Base-by-base conservation (phyloP, 2,797 vertebrate species). In the Allobates femoralis region DNA sequence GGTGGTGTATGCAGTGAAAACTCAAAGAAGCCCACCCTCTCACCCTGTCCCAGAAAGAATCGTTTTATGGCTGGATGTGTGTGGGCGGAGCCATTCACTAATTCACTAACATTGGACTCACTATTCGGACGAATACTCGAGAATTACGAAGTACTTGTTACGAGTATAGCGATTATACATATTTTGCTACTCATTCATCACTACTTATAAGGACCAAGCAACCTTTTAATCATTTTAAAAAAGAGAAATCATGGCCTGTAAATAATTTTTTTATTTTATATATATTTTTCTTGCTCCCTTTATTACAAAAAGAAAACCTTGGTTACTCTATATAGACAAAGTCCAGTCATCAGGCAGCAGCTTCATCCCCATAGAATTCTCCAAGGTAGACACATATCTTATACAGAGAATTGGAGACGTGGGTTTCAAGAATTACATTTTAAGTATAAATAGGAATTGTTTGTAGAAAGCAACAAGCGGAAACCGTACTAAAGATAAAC, bases 381-480 rank as follows among this genome's bases (percentile, higher is more conserved):
- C 14, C 15, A 41, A 83, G 81, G 55, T 75, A 75, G 46, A 66
- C 15, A 74, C 53, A 83, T 50, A 53, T 15, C 28, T 83, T 60
- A 56, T 26, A 74, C 32, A 60, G 81, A 55, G 81, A 69, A 74
- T 69, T 55, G 56, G 74, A 85, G 74, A 78, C 46, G 14, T 28
- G 30, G 56, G 64, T 78, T 30, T 60, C 69, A 23, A 19, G 60
- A 50, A 60, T 60, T 46, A 46, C 16, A 74, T 30, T 28, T 60
- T 11, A 74, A 74, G 69, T 46, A 73, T 83, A 84, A 77, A 85
- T 85, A 85, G 32, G 55, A 69, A 60, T 79, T 78, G 83, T 79
- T 78, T 55, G 30, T 28, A 6, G 62, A 69, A 78, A 78, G 55
- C 81, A 75, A 74, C 81, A 83, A 83, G 81, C 55, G 56, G 78